Base-by-base conservation (phyloP, 2,888 invertebrate genomes). In the Ganaspis brasiliensis region DNA sequence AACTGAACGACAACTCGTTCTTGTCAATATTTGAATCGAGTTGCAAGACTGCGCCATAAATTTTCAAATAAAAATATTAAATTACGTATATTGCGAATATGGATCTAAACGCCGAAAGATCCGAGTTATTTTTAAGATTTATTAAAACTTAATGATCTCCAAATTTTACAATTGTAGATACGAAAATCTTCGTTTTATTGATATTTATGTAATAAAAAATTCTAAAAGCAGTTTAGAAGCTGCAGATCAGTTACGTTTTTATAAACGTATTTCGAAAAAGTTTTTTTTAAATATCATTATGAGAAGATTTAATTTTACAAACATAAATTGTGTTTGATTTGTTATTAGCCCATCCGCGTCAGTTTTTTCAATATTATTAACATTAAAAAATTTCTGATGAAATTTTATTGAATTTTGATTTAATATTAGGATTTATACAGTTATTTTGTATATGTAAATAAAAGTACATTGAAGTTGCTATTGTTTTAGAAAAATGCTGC, bases 61-160 rank as follows among this genome's bases (percentile, higher is more conserved):
- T 12, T 67, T 24, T 40, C 40, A 9, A 0, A 9, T 67, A 37
- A 67, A 40, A 63, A 24, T 14, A 19, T 24, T 67, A 45, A 40
- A 19, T 37, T 40, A 37, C 37, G 19, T 37, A 63, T 40, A 10
- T 40, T 63, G 63, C 63, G n/a, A 67, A 45, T 67, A 6, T 14
- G 67, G 67, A 45, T 67, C 67, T 67, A 40, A 67, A 40, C 24
- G 67, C 24, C 24, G n/a, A 67, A n/a, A 24, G 67, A 67, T 67
- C 67, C 40, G 9, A 45, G n/a, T 67, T 67, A 40, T 67, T 67
- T 67, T 67, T 67, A 67, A 67, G 24, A 40, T 67, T 67, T 67
- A 67, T 67, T 67, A 67, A 67, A 67, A 67, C 45, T 67, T 67
- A 67, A 40, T 67, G 67, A 67, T 67, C 67, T 67, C 67, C 24